Conservation (phyloP, 1,140 invertebrate genomes). For the Caenorhabditis elegans region DNA sequence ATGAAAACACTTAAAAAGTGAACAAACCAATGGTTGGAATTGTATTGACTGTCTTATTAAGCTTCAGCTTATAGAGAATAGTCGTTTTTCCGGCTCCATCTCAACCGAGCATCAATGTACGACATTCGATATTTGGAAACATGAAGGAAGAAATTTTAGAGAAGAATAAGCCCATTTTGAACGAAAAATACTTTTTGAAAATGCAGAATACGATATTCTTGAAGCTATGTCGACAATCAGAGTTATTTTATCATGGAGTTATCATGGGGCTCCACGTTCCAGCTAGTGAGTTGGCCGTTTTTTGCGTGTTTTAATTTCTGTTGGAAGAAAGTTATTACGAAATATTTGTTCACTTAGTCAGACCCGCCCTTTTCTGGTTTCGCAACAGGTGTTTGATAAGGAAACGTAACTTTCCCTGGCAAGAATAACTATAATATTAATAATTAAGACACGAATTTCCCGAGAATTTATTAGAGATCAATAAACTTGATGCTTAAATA, state of each 20-base stretch:
- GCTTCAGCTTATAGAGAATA: conserved; percentile 93
- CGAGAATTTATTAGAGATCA: neutral
- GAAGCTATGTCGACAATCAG: too few relatives aligned
- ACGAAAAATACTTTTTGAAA: neutral
- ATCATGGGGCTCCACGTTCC: neutral
- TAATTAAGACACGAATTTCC: neutral
- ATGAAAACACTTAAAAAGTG: neutral
- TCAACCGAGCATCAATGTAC: conserved; percentile 95
- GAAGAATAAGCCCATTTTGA: conserved; percentile 71
- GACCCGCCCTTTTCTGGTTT: neutral
- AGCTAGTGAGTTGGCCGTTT: neutral
- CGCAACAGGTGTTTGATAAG: too few relatives aligned
- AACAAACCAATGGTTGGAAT: conserved; percentile 94
- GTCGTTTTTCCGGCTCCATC: conserved; percentile 97
- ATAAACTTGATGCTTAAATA: neutral
- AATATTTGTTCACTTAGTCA: neutral
- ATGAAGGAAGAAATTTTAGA: conserved; percentile 79
- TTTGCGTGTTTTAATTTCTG: neutral
- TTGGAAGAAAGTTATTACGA: neutral
- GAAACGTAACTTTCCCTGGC: too few relatives aligned
- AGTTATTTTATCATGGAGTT: neutral
- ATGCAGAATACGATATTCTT: too few relatives aligned
- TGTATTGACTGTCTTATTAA: conserved; percentile 94
- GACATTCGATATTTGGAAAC: conserved; percentile 90
- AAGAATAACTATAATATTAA: too few relatives aligned